These are phyloP conservation scores for Orchestia grillus DNA, from an alignment of 1,140 invertebrate species.

Conservation along the genomic window DNA sequence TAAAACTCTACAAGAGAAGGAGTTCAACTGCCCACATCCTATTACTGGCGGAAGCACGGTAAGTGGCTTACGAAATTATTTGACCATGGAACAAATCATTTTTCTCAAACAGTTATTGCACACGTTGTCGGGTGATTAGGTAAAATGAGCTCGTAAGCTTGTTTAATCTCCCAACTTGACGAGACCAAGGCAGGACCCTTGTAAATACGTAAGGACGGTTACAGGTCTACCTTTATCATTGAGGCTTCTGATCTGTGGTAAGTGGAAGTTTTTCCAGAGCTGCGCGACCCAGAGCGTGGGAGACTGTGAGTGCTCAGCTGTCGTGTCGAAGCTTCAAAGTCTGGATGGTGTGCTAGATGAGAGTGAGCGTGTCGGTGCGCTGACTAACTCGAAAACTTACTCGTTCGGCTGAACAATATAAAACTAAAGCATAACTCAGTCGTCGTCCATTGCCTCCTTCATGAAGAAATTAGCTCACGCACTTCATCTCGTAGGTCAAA, in stretches of 20 bases:
- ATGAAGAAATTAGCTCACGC: too few relatives aligned
- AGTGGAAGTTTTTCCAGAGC: background rate
- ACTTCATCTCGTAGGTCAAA: too few relatives aligned
- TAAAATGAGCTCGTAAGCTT: background rate
- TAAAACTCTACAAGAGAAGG: conserved; percentile 53
- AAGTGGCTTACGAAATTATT: conserved; percentile 51
- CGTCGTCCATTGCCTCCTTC: background rate
- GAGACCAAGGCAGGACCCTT: conserved; percentile 4
- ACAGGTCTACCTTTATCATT: conserved; percentile 1
- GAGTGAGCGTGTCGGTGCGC: background rate
- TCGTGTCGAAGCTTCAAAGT: background rate
- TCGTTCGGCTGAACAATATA: background rate
- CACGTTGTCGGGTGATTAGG: conserved; percentile 20
- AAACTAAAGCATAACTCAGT: background rate
- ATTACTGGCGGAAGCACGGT: conserved; percentile 50
- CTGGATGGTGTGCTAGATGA: background rate
- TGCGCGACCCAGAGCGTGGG: background rate
- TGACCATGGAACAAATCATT: conserved; percentile 16
- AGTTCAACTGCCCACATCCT: conserved; percentile 60
- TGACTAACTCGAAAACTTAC: background rate
- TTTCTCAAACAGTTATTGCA: background rate
- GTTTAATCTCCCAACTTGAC: conserved; percentile 8
- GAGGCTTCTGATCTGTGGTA: background rate
- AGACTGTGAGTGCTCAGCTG: background rate
- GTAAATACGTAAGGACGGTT: conserved; percentile 28